Evolutionary conservation across 2,113 vertebrate species (phyloP).

Genomic region (Rattus norvegicus): GRCr8 NC_086034.1:84257001-84257500

Average conservation of each 20-base stretch:
- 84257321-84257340: background rate
- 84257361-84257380: background rate
- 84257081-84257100: background rate
- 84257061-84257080: background rate
- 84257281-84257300: background rate
- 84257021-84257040: background rate
- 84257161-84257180: rapidly evolving
- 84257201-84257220: background rate
- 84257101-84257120: no score
- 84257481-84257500: background rate
- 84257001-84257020: background rate
- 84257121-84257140: background rate
- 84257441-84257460: background rate
- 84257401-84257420: background rate
- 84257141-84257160: background rate
- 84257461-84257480: no score
- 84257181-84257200: background rate
- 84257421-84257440: background rate
- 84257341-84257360: background rate
- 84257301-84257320: background rate
- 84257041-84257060: background rate
- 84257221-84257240: background rate
- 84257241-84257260: background rate
- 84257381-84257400: background rate
- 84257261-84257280: no score